A percentile compares a stretch with the other conserved stretches of the same genome.
Conservation (phyloP, 2,113 vertebrate species). For the Fulmarus glacialis region DNA sequence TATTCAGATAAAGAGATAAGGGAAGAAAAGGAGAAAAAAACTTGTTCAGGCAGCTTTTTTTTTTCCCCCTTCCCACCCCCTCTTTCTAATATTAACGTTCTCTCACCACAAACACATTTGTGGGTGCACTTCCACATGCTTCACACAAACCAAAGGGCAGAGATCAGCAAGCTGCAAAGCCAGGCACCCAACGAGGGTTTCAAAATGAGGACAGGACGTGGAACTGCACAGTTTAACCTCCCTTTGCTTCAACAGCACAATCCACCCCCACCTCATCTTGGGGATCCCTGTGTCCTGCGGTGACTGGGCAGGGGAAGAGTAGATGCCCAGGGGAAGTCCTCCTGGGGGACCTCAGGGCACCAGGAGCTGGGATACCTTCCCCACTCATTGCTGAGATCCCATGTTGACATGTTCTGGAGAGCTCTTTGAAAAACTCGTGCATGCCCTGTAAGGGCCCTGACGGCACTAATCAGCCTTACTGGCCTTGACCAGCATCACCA, state of each 20-base stretch:
- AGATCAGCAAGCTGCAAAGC: background rate
- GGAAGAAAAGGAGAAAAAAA: background rate
- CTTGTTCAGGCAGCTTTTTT: background rate
- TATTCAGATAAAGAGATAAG: background rate
- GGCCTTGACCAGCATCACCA: background rate
- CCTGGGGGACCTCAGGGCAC: background rate
- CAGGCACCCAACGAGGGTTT: background rate
- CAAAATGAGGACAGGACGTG: background rate
- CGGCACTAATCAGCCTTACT: background rate
- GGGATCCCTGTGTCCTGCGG: background rate
- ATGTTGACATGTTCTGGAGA: background rate
- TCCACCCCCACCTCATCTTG: fast-evolving
- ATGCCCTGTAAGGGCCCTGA: background rate
- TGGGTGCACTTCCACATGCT: background rate
- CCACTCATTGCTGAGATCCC: background rate
- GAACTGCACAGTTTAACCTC: background rate
- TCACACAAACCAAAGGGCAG: background rate
- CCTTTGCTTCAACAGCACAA: background rate
- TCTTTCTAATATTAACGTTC: background rate
- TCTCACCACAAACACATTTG: background rate
- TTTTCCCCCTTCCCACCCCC: background rate
- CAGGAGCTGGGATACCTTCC: background rate
- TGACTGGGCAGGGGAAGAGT: background rate
- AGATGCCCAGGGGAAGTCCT: background rate
- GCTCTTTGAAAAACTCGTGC: background rate